Base-by-base conservation (phyloP, 1,140 invertebrate genomes). In the Catajapyx aquilonaris region DNA sequence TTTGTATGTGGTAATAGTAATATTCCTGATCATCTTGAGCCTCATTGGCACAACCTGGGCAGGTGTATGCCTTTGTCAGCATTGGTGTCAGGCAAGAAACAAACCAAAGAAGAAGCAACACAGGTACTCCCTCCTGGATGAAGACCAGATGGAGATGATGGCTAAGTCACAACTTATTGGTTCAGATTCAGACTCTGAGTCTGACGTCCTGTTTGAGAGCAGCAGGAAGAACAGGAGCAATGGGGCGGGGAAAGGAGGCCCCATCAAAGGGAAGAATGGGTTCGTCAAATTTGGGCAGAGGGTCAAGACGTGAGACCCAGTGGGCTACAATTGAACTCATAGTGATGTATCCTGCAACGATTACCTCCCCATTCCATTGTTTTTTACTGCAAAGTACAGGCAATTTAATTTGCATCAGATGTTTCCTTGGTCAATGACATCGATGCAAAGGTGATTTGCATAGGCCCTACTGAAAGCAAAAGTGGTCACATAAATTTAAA, bases 1-100 rank as follows among this genome's bases (percentile, higher is more conserved):
- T 41, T 58, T 88, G 10, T 87, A 88, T 51, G 81, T 87, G 2
- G 71, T 81, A 42, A 73, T 88, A 37, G 70, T 73, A 30, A 53
- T 73, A 16, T 64, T 81, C 37, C 62, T 71, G 19, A 43, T 70
- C 16, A 59, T 80, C 20, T 48, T 81, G 1, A 54, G 68, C 35
- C 55, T 76, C 31, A 63, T 72, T 17, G 71, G 67, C 20, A 51
- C 70, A 21, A 56, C 76, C 33, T 84, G 80, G 80, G 69, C 68
- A 22, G 49, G 74, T 13, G 55, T 75, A 31, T 81, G 74, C 46
- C 51, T 74, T 2, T 75, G 71, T 42, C 62, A 69, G 28, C 64
- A 62, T 48, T 60, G 65, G 38, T 72, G 68, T 49, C 41, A 59
- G 18, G 57, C 62, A 41, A 53, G 58, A 39, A 61, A n/a, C n/a